These are phyloP conservation scores for Lagorchestes hirsutus DNA, from an alignment of 2,797 vertebrate species.

Conservation along the genomic window DNA sequence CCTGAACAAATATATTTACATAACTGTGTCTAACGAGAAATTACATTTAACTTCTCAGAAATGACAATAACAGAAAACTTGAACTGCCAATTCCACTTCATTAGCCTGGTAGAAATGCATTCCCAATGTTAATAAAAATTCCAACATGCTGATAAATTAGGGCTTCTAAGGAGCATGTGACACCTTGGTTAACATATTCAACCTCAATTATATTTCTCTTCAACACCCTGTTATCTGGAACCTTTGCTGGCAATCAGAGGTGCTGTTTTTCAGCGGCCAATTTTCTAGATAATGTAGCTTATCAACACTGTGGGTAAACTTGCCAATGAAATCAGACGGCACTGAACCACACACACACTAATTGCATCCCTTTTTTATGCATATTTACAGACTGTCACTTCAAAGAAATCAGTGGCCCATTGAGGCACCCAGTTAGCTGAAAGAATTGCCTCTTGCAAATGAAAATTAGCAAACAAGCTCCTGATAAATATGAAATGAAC, in stretches of 20 bases:
- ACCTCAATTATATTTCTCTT: constrained; percentile 99
- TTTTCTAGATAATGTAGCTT: constrained; percentile 99
- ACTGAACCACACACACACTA: constrained; percentile 97
- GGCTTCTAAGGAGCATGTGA: constrained; percentile 96
- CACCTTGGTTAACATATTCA: constrained; percentile 99
- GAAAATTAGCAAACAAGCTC: constrained; percentile 99
- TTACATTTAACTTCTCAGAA: constrained; percentile 91
- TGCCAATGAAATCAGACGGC: constrained; percentile 99
- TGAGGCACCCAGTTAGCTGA: constrained; percentile 95
- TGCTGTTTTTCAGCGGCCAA: constrained; percentile 99
- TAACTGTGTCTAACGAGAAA: constrained; percentile 89
- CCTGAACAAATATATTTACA: constrained; percentile 94
- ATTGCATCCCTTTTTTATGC: constrained; percentile 99
- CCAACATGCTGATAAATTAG: constrained; percentile 97
- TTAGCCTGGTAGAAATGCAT: constrained; percentile 91
- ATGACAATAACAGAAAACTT: constrained; percentile 92
- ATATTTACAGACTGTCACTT: constrained; percentile 99
- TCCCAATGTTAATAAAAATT: constrained; percentile 96
- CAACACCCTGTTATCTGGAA: constrained; percentile 99
- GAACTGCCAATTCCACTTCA: constrained; percentile 91
- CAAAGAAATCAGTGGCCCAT: constrained; percentile 99
- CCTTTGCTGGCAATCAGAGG: constrained; percentile 99
- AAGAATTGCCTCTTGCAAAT: constrained; percentile 98
- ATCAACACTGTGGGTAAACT: constrained; percentile 99
- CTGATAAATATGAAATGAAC: constrained; percentile 97